These are phyloP conservation scores for Formica exsecta DNA, from an alignment of 1,140 invertebrate genomes.

Conservation along the genomic window DNA sequence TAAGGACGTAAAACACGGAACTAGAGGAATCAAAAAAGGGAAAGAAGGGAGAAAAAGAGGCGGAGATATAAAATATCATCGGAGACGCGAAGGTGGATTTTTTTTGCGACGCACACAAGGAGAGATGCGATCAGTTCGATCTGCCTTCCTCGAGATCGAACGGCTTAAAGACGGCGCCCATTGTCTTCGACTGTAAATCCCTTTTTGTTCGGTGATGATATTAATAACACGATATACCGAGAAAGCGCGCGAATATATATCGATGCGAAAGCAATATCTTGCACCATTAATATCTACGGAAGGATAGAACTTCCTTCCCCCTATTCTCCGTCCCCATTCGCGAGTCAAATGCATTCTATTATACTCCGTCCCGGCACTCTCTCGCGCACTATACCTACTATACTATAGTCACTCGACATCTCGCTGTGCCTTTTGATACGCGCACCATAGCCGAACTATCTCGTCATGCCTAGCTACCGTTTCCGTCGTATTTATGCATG, in stretches of 20 bases:
- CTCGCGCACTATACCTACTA: constrained; percentile 57
- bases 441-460: constrained; percentile 43
- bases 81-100: neutral
- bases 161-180: constrained; percentile 49
- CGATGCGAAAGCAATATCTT: constrained; percentile 80
- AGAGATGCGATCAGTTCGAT: constrained; percentile 34
- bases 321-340: constrained; percentile 12
- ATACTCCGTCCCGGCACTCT: constrained; percentile 67
- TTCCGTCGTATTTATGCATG: constrained; percentile 39
- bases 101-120: neutral
- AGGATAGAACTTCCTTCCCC: constrained; percentile 70
- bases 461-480: constrained; percentile 18
- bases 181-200: constrained; percentile 60
- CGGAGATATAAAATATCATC: constrained; percentile 38
- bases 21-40: neutral
- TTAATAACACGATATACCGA: constrained; percentile 72
- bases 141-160: neutral
- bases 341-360: constrained; percentile 76
- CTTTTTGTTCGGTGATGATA: constrained; percentile 71
- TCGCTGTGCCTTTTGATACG: constrained; percentile 66
- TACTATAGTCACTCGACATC: constrained; percentile 66
- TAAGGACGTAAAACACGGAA: neutral
- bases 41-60: neutral
- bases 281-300: constrained; percentile 81
- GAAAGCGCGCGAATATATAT: constrained; percentile 46